Evolutionary conservation across 2,113 vertebrate species (phyloP).

Genomic region (Caretta caretta): DNA sequence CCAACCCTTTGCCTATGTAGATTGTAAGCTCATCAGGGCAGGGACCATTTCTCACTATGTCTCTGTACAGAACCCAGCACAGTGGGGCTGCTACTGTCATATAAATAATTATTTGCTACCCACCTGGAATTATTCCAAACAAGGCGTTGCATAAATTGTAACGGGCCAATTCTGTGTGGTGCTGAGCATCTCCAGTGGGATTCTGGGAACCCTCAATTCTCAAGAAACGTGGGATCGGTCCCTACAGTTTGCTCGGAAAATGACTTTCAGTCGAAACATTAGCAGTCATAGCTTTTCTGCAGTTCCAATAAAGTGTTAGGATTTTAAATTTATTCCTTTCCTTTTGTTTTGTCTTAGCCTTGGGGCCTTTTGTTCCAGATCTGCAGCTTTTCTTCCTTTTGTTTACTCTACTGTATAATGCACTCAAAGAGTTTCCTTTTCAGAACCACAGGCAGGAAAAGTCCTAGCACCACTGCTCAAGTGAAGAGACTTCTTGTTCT

Average conservation of each 20-base stretch:
- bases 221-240: not conserved
- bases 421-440: constrained; percentile 47
- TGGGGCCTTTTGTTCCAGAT: constrained; percentile 30
- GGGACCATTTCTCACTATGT: not conserved
- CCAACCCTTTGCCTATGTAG: not conserved
- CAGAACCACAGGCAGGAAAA: constrained; percentile 32
- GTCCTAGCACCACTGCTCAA: not conserved
- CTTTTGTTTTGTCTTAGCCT: constrained; percentile 55
- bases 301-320: constrained; percentile 14
- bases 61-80: not conserved
- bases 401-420: constrained; percentile 65
- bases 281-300: constrained; percentile 6
- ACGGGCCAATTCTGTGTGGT: not conserved
- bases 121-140: not conserved
- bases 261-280: constrained; percentile 2
- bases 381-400: constrained; percentile 47
- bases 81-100: not conserved
- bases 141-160: not conserved
- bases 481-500: constrained; percentile 13
- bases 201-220: not conserved
- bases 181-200: not conserved
- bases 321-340: constrained; percentile 22
- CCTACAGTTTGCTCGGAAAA: not conserved
- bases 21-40: not conserved
- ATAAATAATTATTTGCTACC: not conserved